Percentiles rank a stretch among this genome's conserved stretches.
Conservation (phyloP, 1,140 invertebrate genomes). For the Ditylenchus dipsaci region DNA sequence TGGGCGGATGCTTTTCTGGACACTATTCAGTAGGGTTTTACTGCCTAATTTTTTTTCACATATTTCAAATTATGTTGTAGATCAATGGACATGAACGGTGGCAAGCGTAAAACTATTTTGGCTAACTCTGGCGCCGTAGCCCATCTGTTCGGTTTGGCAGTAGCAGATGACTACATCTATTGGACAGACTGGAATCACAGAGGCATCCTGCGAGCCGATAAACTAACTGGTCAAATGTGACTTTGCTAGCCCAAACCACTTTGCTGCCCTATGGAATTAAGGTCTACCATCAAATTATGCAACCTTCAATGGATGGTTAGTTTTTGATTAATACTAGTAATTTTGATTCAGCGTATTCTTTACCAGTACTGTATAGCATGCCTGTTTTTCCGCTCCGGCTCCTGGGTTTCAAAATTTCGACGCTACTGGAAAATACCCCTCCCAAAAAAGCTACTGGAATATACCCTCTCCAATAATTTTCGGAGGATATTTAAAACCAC, state of each 20-base stretch:
- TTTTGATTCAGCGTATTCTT: no score
- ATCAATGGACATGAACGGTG: slow-evolving; percentile 78
- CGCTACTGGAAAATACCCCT: no score
- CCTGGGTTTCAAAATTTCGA: no score
- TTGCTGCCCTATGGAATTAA: slow-evolving; percentile 54
- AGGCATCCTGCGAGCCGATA: slow-evolving; percentile 52
- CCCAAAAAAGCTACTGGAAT: no score
- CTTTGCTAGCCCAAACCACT: slow-evolving; percentile 36
- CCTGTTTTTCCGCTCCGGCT: no score
- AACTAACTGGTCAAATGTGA: slow-evolving; percentile 42
- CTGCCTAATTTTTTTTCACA: no score
- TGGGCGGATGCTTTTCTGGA: slow-evolving; percentile 93
- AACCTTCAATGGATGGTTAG: slow-evolving; percentile 26
- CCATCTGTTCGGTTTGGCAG: slow-evolving; percentile 42
- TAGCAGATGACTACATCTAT: slow-evolving; percentile 53
- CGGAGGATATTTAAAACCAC: no score
- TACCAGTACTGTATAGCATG: no score
- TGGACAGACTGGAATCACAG: slow-evolving; percentile 58
- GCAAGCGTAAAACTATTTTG: slow-evolving; percentile 76
- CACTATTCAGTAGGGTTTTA: slow-evolving; percentile 69
- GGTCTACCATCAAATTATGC: slow-evolving; percentile 47
- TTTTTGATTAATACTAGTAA: not conserved
- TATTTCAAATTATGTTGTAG: slow-evolving; percentile 25
- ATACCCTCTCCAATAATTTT: no score
- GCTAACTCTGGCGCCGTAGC: slow-evolving; percentile 63